Conservation (phyloP, 2,888 invertebrate species). For the Cryptophagus acutangulus region DNA sequence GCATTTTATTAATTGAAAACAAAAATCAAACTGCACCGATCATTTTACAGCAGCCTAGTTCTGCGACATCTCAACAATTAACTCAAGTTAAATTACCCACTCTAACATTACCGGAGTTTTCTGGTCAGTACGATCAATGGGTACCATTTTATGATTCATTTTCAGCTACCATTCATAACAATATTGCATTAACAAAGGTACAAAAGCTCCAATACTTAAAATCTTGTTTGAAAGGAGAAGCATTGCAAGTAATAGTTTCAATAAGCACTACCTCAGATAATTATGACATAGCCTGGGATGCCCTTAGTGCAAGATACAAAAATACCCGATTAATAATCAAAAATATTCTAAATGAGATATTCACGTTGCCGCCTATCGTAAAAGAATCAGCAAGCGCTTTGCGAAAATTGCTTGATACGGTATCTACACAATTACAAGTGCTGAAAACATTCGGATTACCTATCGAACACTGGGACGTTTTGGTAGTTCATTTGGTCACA, state of each 20-base stretch:
- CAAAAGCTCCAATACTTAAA: constrained; percentile 17
- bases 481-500: constrained; percentile 8
- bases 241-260: constrained; percentile 10
- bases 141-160: constrained; percentile 12
- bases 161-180: constrained; percentile 9
- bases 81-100: not conserved
- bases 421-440: constrained; percentile 4
- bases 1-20: no score
- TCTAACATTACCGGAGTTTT: not conserved
- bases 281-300: constrained; percentile 12
- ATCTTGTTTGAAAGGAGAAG: constrained; percentile 9
- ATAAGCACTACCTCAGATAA: constrained; percentile 8
- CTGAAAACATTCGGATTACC: not conserved
- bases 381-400: constrained; percentile 6
- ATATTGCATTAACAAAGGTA: constrained; percentile 3
- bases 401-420: constrained; percentile 9
- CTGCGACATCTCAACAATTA: not conserved
- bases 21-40: no score
- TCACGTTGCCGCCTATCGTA: constrained; percentile 8
- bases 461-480: constrained; percentile 1
- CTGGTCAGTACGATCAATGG: constrained; percentile 8
- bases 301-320: constrained; percentile 10
- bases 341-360: constrained; percentile 8
- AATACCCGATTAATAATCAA: constrained; percentile 13
- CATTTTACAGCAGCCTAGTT: no score